Conservation (phyloP, 2,797 vertebrate genomes). For the Falco concolor region DNA sequence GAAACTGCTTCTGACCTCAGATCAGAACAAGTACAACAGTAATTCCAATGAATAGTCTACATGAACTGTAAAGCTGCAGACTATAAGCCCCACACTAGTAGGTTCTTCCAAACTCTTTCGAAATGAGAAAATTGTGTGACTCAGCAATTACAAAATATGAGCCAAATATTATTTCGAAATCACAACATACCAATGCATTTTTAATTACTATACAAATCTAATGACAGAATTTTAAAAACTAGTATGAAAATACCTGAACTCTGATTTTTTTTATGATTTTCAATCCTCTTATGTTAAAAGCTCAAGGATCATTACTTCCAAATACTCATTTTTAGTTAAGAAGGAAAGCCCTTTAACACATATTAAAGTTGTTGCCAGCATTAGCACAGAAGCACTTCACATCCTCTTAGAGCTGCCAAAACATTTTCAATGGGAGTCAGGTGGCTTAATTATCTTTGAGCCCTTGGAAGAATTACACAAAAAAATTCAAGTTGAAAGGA, state of each 20-base stretch:
- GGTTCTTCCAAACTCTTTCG: not conserved
- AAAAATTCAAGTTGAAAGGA: constrained; percentile 14
- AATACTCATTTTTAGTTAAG: constrained; percentile 42
- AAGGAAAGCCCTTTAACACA: constrained; percentile 59
- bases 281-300: constrained; percentile 42
- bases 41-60: not conserved
- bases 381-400: constrained; percentile 52
- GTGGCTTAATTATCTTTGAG: constrained; percentile 54
- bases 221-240: not conserved
- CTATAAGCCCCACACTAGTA: not conserved
- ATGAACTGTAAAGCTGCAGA: not conserved
- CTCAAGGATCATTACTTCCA: constrained; percentile 50
- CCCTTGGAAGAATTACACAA: constrained; percentile 41
- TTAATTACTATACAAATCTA: constrained; percentile 4
- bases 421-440: constrained; percentile 51
- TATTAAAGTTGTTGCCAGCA: constrained; percentile 51
- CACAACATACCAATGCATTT: not conserved
- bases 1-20: not conserved
- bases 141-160: not conserved
- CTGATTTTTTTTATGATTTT: constrained; percentile 30
- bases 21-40: not conserved
- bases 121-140: constrained; percentile 4
- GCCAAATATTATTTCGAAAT: not conserved
- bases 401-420: constrained; percentile 67
- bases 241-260: constrained; percentile 26